A percentile compares a stretch with the other conserved stretches of the same genome.
phyloP scores from a whole-genome alignment of 2,797 vertebrate species.

The Spinus pinus region DNA sequence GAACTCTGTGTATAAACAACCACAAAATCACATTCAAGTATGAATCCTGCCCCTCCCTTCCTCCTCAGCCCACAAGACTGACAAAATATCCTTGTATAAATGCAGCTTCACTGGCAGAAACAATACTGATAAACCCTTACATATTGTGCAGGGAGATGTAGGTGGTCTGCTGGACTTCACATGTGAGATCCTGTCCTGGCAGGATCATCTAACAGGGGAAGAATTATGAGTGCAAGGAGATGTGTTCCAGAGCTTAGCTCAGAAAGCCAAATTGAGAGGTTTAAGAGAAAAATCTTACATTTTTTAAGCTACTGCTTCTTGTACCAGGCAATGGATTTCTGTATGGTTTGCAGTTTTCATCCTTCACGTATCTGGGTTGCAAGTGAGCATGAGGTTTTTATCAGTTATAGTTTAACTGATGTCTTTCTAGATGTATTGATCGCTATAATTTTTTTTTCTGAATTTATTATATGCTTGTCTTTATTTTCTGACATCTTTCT shows the following conservation, averaged over 20 bases:
- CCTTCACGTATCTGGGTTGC: not conserved
- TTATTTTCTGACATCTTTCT: not conserved
- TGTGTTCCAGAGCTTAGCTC: constrained; percentile 1
- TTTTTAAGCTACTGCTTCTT: not conserved
- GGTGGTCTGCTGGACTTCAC: not conserved
- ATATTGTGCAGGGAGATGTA: not conserved
- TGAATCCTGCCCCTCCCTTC: not conserved
- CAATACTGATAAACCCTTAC: not conserved
- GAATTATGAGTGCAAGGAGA: not conserved
- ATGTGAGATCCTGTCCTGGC: not conserved
- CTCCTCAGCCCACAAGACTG: not conserved
- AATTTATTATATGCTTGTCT: not conserved
- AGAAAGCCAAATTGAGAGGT: not conserved
- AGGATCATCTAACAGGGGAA: not conserved
- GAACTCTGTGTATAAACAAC: not conserved
- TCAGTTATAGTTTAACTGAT: not conserved
- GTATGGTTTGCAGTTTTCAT: not conserved
- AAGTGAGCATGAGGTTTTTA: not conserved
- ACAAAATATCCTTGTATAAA: not conserved
- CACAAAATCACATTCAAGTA: not conserved
- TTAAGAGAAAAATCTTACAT: not conserved
- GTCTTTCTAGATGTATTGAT: not conserved
- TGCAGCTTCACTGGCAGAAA: not conserved
- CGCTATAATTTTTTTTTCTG: not conserved
- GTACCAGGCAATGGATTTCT: not conserved